Evolutionary conservation across 2,888 invertebrate species (phyloP).

Genomic region (Suillia variegata): DNA sequence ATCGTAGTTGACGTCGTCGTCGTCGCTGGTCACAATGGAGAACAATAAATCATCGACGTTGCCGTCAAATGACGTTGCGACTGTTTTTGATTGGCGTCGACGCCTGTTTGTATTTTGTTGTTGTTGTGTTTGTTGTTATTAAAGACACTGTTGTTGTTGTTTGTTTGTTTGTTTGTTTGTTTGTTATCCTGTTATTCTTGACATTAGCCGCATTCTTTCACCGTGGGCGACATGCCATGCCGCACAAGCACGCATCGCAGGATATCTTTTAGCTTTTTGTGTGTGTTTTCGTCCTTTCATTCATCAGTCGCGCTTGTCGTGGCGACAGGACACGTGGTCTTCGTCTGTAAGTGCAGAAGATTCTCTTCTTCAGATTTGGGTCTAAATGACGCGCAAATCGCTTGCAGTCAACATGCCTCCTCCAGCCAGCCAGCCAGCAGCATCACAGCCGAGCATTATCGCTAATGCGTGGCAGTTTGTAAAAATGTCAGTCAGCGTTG

Average conservation of each 20-base stretch:
- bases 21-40: background rate
- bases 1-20: background rate
- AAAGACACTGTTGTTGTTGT: no score
- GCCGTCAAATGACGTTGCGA: slow-evolving; percentile 24
- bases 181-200: slow-evolving; percentile 1
- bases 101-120: slow-evolving; percentile 24
- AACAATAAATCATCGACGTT: slow-evolving; percentile 25
- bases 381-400: slow-evolving; percentile 47
- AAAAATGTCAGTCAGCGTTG: background rate
- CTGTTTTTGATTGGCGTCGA: slow-evolving; percentile 37
- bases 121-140: background rate
- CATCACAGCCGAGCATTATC: background rate
- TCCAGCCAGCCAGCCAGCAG: background rate
- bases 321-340: background rate
- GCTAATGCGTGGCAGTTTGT: background rate
- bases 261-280: no score
- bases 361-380: slow-evolving; percentile 7
- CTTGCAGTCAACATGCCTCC: slow-evolving; percentile 41
- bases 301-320: slow-evolving; percentile 3
- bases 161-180: background rate
- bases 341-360: background rate
- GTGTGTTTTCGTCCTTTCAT: background rate
- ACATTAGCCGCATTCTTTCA: background rate
- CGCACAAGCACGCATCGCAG: background rate
- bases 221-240: slow-evolving; percentile 2